Conservation (phyloP, 1,140 invertebrate species). For the Ganaspis sp. region DNA sequence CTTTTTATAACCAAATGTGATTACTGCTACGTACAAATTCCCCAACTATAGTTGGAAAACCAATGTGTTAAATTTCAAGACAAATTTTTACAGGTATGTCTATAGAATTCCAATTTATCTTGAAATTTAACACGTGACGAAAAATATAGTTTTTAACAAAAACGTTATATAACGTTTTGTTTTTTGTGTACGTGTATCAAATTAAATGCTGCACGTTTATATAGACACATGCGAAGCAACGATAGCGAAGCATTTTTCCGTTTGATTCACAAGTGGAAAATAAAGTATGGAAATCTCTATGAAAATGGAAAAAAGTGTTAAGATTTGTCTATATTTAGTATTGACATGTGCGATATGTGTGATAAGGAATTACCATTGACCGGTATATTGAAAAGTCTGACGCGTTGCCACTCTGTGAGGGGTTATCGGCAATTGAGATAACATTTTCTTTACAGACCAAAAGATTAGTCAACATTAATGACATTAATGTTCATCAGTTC, state of each 20-base stretch:
- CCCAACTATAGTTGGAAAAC: too few relatives aligned
- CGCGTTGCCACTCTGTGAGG: slow-evolving; percentile 56
- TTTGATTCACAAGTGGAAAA: not conserved
- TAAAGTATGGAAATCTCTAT: not conserved
- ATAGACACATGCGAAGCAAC: too few relatives aligned
- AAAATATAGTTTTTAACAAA: too few relatives aligned
- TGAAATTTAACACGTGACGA: too few relatives aligned
- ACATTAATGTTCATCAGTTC: slow-evolving; percentile 47
- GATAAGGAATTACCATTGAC: slow-evolving; percentile 52
- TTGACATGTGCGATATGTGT: slow-evolving; percentile 11
- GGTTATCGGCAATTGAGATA: slow-evolving; percentile 62
- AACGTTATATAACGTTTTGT: slow-evolving; percentile 12
- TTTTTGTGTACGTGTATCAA: too few relatives aligned
- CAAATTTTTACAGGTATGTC: too few relatives aligned
- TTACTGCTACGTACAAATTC: too few relatives aligned
- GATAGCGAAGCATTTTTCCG: too few relatives aligned
- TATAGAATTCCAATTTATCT: too few relatives aligned
- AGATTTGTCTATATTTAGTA: slow-evolving; percentile 27
- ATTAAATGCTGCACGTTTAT: too few relatives aligned
- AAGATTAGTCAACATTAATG: slow-evolving; percentile 25
- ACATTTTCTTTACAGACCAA: slow-evolving; percentile 41
- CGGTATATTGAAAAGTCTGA: slow-evolving; percentile 44
- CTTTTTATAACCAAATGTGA: slow-evolving; percentile 27
- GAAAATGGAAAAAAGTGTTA: not conserved
- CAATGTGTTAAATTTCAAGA: too few relatives aligned